Evolutionary conservation across 2,888 invertebrate genomes (phyloP), one percentile per base, ranked within the genome.

Genomic region (Sphecodes monilicornis): DNA sequence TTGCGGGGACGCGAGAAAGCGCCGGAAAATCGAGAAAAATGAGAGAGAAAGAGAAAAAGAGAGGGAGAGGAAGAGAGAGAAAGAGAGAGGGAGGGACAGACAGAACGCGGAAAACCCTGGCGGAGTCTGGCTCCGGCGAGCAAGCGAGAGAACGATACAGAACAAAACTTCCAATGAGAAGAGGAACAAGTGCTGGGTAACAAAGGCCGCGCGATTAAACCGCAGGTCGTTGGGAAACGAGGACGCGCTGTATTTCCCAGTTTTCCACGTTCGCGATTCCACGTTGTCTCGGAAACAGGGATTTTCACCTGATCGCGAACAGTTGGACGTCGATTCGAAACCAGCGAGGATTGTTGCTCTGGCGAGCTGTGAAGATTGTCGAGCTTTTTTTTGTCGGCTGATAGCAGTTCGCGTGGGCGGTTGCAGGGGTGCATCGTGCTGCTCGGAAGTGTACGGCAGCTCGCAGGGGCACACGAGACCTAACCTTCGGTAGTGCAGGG

Each of bases 381-480:
- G 22, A 18, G 18, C 22, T n/a, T 22, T 50, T 50, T 22, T 50
- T 22, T 50, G 50, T 50, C 50, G 22, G n/a, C 3, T 1, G 54
- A 11, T 29, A 16, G 60, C 29, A 18, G 60, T 6, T 29, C 60
- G 60, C 60, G 60, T 60, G 60, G 60, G 29, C 60, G 32, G 60
- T 18, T 16, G 29, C 60, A 32, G 32, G 60, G 60, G 60, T 60
- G 60, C 60, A 57, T 60, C 60, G 60, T 60, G 60, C 60, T 60
- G 60, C 29, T 29, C 75, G 60, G 60, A 60, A 60, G n/a, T n/a
- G 68, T 39, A 36, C 36, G 68, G 68, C 68, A 1, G 68, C n/a
- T 71, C 36, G 84, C 76, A 80, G 84, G 68, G 77, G 68, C 50
- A 32, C 57, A 41, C 57, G 74, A 66, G 74, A 84, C 77, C 84